Percentiles rank a stretch among this genome's conserved stretches.
Conservation (phyloP, 2,888 invertebrate species). For the Alsophila aescularia region DNA sequence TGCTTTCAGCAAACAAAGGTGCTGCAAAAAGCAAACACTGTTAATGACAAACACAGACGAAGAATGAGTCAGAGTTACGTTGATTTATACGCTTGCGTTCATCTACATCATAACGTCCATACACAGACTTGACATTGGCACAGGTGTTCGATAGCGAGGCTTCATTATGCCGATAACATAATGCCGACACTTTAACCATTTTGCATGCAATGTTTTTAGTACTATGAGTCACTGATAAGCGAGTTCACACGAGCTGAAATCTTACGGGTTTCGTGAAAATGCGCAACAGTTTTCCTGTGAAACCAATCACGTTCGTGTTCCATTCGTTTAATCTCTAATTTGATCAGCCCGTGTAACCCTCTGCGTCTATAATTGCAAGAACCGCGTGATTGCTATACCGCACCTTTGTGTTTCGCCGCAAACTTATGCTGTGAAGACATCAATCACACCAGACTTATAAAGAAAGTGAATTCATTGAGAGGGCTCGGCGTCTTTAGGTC, state of each 20-base stretch:
- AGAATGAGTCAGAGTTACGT: conserved; percentile 19
- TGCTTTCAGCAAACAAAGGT: conserved; percentile 22
- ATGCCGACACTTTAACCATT: conserved; percentile 9
- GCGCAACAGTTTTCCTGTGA: not conserved
- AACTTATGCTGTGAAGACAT: conserved; percentile 11
- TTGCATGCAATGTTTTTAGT: conserved; percentile 2
- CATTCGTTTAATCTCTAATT: conserved; percentile 15
- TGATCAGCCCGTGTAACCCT: conserved; percentile 18
- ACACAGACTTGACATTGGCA: conserved; percentile 25
- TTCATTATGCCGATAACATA: conserved; percentile 20
- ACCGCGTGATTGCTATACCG: conserved; percentile 19
- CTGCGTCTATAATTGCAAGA: conserved; percentile 19
- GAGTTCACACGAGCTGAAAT: conserved; percentile 9
- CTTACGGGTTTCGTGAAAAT: conserved; percentile 11
- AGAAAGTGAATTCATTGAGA: conserved; percentile 65
- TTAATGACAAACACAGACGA: conserved; percentile 20
- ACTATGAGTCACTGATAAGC: conserved; percentile 16
- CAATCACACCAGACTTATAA: conserved; percentile 39
- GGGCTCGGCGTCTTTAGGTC: conserved; percentile 66
- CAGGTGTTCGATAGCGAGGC: conserved; percentile 24
- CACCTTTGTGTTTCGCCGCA: conserved; percentile 22
- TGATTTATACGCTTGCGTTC: conserved; percentile 15
- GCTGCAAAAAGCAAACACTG: conserved; percentile 22
- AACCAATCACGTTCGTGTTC: conserved; percentile 8
- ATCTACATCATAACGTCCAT: conserved; percentile 23